phyloP scores from a whole-genome alignment of 2,797 vertebrate species.

The Novumbra hubbsi region DNA sequence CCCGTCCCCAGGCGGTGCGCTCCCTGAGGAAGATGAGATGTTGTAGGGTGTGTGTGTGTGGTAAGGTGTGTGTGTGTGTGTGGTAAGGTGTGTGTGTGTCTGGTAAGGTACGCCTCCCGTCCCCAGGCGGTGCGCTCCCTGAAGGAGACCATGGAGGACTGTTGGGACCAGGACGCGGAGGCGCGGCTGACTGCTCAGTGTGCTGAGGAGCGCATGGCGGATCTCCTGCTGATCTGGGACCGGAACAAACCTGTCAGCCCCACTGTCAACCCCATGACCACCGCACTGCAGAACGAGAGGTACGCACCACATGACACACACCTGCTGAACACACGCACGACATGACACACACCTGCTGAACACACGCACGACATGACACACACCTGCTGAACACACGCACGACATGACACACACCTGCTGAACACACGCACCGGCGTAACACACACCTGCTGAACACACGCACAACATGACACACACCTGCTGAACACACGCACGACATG shows the following conservation, averaged over 20 bases:
- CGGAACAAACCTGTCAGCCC: constrained; percentile 63
- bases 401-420: neutral
- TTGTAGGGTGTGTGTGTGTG: too few relatives aligned
- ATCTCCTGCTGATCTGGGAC: constrained; percentile 97
- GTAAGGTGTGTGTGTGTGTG: too few relatives aligned
- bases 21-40: too few relatives aligned
- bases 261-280: constrained; percentile 85
- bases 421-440: neutral
- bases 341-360: constrained; percentile 7
- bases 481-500: too few relatives aligned
- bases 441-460: neutral
- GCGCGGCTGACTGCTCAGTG: constrained; percentile 92
- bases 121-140: constrained; percentile 76
- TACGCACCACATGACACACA: constrained; percentile 9
- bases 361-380: neutral
- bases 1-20: neutral
- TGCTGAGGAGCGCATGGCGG: constrained; percentile 92
- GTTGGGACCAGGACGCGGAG: constrained; percentile 96
- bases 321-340: neutral
- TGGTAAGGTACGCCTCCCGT: too few relatives aligned
- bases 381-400: constrained; percentile 4
- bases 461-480: neutral
- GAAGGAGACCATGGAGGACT: constrained; percentile 97
- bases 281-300: constrained; percentile 86
- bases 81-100: too few relatives aligned